These are phyloP conservation scores for Hystrix brachyura DNA, from an alignment of 2,113 vertebrate species.

Conservation along the genomic window DNA sequence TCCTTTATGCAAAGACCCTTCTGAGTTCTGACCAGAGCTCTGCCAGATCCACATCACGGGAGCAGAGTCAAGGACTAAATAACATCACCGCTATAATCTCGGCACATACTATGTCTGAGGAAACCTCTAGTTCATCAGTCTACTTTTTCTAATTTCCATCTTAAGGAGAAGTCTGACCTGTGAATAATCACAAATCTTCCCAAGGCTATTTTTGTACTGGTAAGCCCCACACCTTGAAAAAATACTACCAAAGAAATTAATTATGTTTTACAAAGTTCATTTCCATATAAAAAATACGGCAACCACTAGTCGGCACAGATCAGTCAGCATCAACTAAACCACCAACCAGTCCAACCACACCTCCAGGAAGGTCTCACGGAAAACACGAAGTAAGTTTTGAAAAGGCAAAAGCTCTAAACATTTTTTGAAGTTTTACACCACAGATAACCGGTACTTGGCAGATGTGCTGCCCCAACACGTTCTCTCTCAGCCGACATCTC, in stretches of 20 bases:
- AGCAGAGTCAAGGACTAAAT: neutral
- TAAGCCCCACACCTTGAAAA: slow-evolving; percentile 1
- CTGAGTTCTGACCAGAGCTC: neutral
- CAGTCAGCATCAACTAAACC: neutral
- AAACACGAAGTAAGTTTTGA: neutral
- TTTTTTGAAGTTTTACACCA: slow-evolving; percentile 43
- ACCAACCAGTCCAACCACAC: neutral
- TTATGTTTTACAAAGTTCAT: neutral
- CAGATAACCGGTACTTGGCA: neutral
- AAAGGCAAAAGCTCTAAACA: neutral
- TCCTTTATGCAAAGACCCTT: neutral
- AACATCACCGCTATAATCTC: no score
- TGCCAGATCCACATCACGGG: neutral
- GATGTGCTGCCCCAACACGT: neutral
- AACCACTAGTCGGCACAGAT: neutral
- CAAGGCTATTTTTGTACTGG: neutral
- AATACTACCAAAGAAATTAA: neutral
- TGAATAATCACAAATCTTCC: slow-evolving; percentile 35
- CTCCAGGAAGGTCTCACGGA: neutral
- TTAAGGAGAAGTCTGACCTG: slow-evolving; percentile 13
- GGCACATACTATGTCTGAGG: neutral
- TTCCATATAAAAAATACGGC: neutral
- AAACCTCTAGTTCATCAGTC: neutral
- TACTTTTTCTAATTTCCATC: neutral
- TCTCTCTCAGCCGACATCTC: neutral